Evolutionary conservation across 2,797 vertebrate genomes (phyloP), one percentile per base, ranked within the genome.

Genomic region (Sebastes matsubarae): DNA sequence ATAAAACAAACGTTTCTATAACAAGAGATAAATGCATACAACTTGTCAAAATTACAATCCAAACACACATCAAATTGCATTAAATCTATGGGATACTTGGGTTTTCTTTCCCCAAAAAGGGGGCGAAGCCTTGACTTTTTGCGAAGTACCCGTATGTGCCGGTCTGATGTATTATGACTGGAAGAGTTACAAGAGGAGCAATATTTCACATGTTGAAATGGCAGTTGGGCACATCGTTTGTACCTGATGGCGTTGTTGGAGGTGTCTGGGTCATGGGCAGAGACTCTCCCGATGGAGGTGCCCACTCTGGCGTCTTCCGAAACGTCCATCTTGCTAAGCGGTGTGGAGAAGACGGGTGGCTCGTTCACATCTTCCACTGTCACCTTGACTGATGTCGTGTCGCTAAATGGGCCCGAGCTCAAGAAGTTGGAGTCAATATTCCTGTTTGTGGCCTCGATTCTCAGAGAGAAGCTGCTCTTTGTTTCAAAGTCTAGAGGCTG

Each of bases 281-380:
- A 96, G 16, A 99, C 97, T 0, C 95, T 97, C 63, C 98, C 98
- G 13, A 99, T 97, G 18, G 97, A 96, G 1, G 97, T 97, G 59
- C 97, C 97, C 2, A 97, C 94, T 70, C 93, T 97, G 42, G 97
- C 97, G 4, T 97, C 98, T 93, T 99, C 98, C 0, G 97, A 98
- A 24, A 99, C 97, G 14, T 96, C 94, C 97, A 99, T 97, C 82
- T 89, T 94, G 88, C 95, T 97, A 14, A 97, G 85, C 0, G 86
- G 89, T 0, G 94, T 81, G 11, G 96, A 96, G 81, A 99, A 99
- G 61, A 97, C 83, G 0, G 98, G 98, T 0, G 98, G 96, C 88
- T 99, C 98, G 2, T 99, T 97, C 71, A 99, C 97, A 1, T 99
- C 98, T 71, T 98, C 97, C 54, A 99, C 97, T 0, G 96, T 97